These are phyloP conservation scores for Trematomus loennbergii DNA, from an alignment of 2,113 vertebrate species.

Conservation along the genomic window DNA sequence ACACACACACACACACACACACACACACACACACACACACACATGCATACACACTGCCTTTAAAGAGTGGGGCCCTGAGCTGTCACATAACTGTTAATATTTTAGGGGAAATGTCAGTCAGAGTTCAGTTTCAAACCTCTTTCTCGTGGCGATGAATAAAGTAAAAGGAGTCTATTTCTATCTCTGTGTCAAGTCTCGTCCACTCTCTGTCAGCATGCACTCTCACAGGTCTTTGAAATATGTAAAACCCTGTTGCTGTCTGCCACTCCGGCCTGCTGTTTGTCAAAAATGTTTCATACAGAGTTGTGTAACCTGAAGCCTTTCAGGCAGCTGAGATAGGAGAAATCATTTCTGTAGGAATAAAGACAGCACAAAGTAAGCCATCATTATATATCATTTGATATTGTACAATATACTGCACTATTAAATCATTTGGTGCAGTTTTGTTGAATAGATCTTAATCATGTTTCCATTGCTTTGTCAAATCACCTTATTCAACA, in stretches of 20 bases:
- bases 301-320: slow-evolving; percentile 1
- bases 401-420: too few species aligned
- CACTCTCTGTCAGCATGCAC: not conserved
- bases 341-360: too few species aligned
- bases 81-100: not conserved
- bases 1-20: too few species aligned
- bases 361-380: too few species aligned
- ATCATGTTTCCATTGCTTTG: too few species aligned
- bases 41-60: too few species aligned
- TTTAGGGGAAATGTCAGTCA: not conserved
- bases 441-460: not conserved
- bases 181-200: too few species aligned
- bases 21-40: too few species aligned
- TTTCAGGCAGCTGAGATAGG: not conserved
- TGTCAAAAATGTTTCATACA: slow-evolving; percentile 10
- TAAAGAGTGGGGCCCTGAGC: not conserved
- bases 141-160: not conserved
- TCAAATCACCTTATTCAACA: too few species aligned
- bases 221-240: not conserved
- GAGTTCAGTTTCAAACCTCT: not conserved
- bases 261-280: not conserved
- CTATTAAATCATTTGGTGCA: not conserved
- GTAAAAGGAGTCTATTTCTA: too few species aligned
- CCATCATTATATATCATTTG: not conserved
- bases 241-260: slow-evolving; percentile 10